Percentiles rank a stretch among this genome's conserved stretches.
Conservation (phyloP, 2,888 invertebrate species). For the Smittia sp. region DNA sequence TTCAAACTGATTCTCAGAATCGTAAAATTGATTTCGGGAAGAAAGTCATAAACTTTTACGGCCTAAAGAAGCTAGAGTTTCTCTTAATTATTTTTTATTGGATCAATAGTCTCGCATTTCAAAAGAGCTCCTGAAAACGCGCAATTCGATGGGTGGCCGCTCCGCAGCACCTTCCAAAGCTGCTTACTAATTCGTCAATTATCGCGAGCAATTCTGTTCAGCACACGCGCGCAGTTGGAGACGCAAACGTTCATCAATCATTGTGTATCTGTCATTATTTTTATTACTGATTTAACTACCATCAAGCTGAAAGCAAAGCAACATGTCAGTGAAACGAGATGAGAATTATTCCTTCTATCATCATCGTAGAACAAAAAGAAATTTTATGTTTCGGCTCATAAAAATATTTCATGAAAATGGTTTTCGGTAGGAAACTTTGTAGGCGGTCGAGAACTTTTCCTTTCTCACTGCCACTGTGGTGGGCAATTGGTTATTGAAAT, state of each 20-base stretch:
- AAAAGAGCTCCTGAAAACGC: neutral
- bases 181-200: neutral
- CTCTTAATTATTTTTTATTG: slow-evolving; percentile 18
- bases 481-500: slow-evolving; percentile 36
- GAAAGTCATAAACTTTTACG: slow-evolving; percentile 10
- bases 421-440: slow-evolving; percentile 27
- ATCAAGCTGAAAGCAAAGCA: neutral
- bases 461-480: slow-evolving; percentile 12
- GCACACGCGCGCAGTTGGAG: neutral
- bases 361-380: neutral
- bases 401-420: slow-evolving; percentile 17
- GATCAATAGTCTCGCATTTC: neutral
- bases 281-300: slow-evolving; percentile 35
- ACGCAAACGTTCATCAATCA: slow-evolving; percentile 25
- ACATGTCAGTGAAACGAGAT: slow-evolving; percentile 28
- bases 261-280: slow-evolving; percentile 30
- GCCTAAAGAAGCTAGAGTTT: slow-evolving; percentile 11
- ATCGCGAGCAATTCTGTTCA: neutral
- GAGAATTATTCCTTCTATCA: slow-evolving; percentile 37
- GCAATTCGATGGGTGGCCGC: neutral
- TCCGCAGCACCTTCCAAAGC: neutral
- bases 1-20: neutral
- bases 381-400: slow-evolving; percentile 14
- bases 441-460: slow-evolving; percentile 26
- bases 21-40: slow-evolving; percentile 19